phyloP scores from a whole-genome alignment of 2,888 invertebrate genomes.

The Schizotus pectinicornis region DNA sequence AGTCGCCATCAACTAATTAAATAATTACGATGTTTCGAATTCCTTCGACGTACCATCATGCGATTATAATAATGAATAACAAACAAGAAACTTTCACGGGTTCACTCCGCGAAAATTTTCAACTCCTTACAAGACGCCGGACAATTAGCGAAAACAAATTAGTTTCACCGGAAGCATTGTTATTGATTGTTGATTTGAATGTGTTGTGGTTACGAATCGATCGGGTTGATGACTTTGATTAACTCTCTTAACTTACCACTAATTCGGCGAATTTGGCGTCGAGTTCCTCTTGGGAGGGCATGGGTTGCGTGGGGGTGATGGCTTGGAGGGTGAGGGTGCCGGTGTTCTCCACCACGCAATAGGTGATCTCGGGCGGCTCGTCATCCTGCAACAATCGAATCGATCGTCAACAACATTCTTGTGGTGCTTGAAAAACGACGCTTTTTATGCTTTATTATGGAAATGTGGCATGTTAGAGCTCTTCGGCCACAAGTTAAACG shows the following conservation, averaged over 20 bases:
- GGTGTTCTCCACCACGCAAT: slow-evolving; percentile 91
- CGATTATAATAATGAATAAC: neutral
- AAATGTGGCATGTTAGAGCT: too few relatives aligned
- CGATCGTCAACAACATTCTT: neutral
- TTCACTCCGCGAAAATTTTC: slow-evolving; percentile 8
- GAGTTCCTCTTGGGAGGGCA: slow-evolving; percentile 91
- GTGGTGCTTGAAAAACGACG: neutral
- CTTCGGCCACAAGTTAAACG: too few relatives aligned
- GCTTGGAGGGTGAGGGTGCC: slow-evolving; percentile 86
- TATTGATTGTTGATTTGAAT: neutral
- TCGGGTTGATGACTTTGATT: slow-evolving; percentile 17
- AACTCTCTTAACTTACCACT: slow-evolving; percentile 68
- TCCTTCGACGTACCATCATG: slow-evolving; percentile 10
- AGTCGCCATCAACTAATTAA: too few relatives aligned
- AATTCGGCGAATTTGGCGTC: slow-evolving; percentile 94
- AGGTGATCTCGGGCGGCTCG: slow-evolving; percentile 94
- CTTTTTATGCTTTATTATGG: too few relatives aligned
- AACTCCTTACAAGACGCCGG: neutral
- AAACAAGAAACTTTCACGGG: slow-evolving; percentile 17
- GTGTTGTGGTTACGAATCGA: slow-evolving; percentile 1
- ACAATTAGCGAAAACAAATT: slow-evolving; percentile 11
- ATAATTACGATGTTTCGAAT: neutral
- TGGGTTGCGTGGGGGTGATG: slow-evolving; percentile 89
- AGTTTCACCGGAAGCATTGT: slow-evolving; percentile 13
- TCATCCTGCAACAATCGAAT: slow-evolving; percentile 72